Base-by-base conservation (phyloP, 2,797 vertebrate genomes). In the Jordanella pulchra region DNA sequence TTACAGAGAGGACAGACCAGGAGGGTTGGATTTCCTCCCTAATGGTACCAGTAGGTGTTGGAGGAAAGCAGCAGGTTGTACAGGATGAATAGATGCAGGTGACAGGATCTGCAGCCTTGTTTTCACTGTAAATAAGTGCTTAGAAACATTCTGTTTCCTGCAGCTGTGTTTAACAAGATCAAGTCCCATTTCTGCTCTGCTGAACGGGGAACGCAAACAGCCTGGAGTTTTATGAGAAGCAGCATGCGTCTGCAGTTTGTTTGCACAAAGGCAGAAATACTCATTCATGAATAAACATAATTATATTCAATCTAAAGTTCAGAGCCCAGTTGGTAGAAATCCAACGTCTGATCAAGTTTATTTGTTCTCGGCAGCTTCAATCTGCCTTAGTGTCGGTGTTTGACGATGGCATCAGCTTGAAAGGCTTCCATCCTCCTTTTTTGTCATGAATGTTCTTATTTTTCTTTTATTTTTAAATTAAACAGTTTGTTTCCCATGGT, bases 71-170 rank as follows among this genome's bases (percentile, higher is more conserved):
- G 53, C 48, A 30, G 58, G 67, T 44, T 23, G 56, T 14, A 63
- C 18, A 47, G 48, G 61, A 73, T 70, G 79, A 83, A 81, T 78
- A 61, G 70, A 68, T 1, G 47, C 71, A 75, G 80, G 74, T 28
- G 69, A n/a, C 56, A 12, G 66, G 10, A 30, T 39, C 67, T 75
- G 25, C 56, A 63, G 69, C 39, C 27, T 3, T 75, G 71, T 72
- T 75, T 71, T 55, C 3, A 14, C 23, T 45, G 71, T 84, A 64
- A 79, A 80, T 23, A 69, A 18, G 0, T 1, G 3, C 35, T 68
- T 55, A 72, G 71, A 65, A 14, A 30, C 61, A 10, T 55, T 66
- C 63, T 72, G 73, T 81, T 17, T 76, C 42, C 61, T 58, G 58
- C 71, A 69, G 69, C 39, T 68, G 47, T 23, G 32, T 68, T 30